phyloP scores from a whole-genome alignment of 2,797 vertebrate species.

The Crenuchus spilurus region DNA sequence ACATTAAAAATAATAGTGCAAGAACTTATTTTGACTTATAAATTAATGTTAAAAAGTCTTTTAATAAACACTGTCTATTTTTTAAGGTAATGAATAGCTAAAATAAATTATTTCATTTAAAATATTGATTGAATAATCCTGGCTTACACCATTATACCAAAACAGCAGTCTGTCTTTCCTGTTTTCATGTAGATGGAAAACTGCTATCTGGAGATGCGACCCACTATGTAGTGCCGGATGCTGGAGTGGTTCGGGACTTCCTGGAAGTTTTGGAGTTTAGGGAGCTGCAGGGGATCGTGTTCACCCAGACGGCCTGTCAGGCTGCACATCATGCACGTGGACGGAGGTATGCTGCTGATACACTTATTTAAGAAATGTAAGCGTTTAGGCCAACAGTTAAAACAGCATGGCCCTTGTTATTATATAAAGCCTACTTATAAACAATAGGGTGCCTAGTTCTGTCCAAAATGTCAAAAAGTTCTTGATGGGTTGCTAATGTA shows the following conservation, averaged over 20 bases:
- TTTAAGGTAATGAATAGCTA: too few species aligned
- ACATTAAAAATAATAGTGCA: too few species aligned
- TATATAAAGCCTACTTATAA: neutral
- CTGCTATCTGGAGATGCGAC: slow-evolving; percentile 85
- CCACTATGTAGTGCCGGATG: slow-evolving; percentile 93
- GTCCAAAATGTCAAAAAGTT: neutral
- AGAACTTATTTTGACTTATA: too few species aligned
- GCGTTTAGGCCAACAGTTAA: neutral
- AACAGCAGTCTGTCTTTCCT: neutral
- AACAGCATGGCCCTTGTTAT: neutral
- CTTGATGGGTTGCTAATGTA: neutral
- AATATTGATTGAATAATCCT: too few species aligned
- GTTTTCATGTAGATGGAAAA: slow-evolving; percentile 81
- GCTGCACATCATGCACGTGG: slow-evolving; percentile 88
- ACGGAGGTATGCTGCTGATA: slow-evolving; percentile 80
- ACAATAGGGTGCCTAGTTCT: too few species aligned
- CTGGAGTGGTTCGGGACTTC: slow-evolving; percentile 87
- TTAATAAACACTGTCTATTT: too few species aligned
- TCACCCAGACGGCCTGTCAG: slow-evolving; percentile 93
- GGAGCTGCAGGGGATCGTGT: slow-evolving; percentile 88
- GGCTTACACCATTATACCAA: neutral
- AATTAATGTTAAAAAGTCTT: too few species aligned
- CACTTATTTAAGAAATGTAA: neutral
- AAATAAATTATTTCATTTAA: too few species aligned
- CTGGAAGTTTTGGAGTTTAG: slow-evolving; percentile 91